A percentile compares a stretch with the other conserved stretches of the same genome.
These are phyloP conservation scores for Drosophila hydei DNA, from an alignment of 1,140 invertebrate species.

Conservation along the genomic window DNA sequence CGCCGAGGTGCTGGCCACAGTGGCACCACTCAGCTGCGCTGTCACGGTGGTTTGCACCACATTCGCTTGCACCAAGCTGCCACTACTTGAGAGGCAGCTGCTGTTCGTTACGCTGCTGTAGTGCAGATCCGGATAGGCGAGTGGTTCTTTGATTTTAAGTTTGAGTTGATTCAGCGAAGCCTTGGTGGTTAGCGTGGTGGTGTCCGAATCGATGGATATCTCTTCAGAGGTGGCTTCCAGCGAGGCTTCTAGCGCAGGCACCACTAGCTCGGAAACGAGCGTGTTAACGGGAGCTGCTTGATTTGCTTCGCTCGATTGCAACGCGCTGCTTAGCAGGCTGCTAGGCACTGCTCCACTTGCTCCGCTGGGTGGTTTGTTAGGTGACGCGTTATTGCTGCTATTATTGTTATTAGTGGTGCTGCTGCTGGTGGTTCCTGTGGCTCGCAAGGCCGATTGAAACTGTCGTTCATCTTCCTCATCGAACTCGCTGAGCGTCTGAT, in stretches of 20 bases:
- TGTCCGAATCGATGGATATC: constrained; percentile 84
- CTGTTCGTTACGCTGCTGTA: constrained; percentile 62
- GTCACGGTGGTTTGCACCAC: constrained; percentile 61
- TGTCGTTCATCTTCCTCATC: constrained; percentile 92
- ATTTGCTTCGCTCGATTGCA: constrained; percentile 65
- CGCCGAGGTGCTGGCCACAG: constrained; percentile 40
- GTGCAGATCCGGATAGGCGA: constrained; percentile 83
- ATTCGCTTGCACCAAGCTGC: constrained; percentile 54
- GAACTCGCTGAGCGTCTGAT: constrained; percentile 88
- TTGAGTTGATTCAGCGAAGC: constrained; percentile 93
- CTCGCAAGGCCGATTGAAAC: constrained; percentile 87
- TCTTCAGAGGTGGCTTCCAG: constrained; percentile 83
- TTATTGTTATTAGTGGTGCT: constrained; percentile 15
- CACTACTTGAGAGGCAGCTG: constrained; percentile 46
- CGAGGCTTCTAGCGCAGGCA: constrained; percentile 61
- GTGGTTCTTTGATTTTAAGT: constrained; percentile 95
- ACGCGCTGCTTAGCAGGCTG: constrained; percentile 26
- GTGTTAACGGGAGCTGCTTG: constrained; percentile 48
- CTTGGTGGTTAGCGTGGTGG: constrained; percentile 85
- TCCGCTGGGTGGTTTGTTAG: constrained; percentile 3
- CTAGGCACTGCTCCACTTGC: constrained; percentile 14
- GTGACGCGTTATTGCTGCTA: constrained; percentile 28
- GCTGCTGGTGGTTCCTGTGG: constrained; percentile 84
- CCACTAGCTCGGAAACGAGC: constrained; percentile 46
- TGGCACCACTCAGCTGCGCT: constrained; percentile 30